Base-by-base conservation (phyloP, 23 tunicate genomes). In the Corella eumyota region DNA sequence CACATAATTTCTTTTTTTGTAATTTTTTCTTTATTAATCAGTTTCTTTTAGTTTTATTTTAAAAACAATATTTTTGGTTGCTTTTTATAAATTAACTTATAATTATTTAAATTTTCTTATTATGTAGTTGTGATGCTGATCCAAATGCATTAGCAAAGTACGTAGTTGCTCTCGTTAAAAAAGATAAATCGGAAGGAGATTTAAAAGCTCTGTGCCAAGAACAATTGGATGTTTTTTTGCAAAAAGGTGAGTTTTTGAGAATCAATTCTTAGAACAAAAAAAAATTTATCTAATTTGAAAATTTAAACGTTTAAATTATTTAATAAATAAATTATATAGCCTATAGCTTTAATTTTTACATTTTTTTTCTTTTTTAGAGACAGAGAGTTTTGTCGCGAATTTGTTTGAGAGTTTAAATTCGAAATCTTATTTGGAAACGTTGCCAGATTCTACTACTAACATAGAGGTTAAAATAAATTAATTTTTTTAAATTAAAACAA, bases 71-170 rank as follows among this genome's bases (percentile, higher is more conserved):
- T n/a, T n/a, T n/a, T n/a, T n/a, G n/a, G n/a, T n/a, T n/a, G n/a
- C n/a, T n/a, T n/a, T n/a, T n/a, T n/a, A n/a, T n/a, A n/a, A n/a
- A n/a, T n/a, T n/a, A n/a, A n/a, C n/a, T n/a, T n/a, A n/a, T n/a
- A n/a, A n/a, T n/a, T n/a, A n/a, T n/a, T n/a, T n/a, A n/a, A n/a
- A n/a, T n/a, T n/a, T n/a, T n/a, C n/a, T n/a, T n/a, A n/a, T n/a
- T 13, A 11, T 32, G 1, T 55, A 80, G 90, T 11, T 92, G 99
- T 69, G 99, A 92, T 72, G 99, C 99, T 44, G 99, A 92, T 32
- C 99, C 99, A 2, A 73, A 49, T 49, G 88, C 99, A 2, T 74
- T 92, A 37, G 93, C 99, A 4, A 92, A 92, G 60, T 92, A 92
- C 57, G 99, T 92, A 2, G 64, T 92, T 4, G 99, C 99, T 35